Evolutionary conservation across 2,888 invertebrate genomes (phyloP).

Genomic region (Phortica magna): DNA sequence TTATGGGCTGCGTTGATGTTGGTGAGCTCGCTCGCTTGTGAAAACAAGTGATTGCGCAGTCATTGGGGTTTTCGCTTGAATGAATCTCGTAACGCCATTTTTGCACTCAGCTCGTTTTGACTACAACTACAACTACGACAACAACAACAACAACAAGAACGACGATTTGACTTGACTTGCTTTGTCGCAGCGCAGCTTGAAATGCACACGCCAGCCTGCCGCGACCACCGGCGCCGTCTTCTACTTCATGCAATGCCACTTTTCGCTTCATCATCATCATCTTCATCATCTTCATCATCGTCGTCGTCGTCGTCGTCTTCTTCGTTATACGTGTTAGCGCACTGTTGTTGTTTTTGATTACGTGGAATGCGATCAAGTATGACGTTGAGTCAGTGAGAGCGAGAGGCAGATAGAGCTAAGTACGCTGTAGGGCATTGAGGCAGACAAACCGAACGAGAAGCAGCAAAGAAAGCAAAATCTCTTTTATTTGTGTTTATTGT

Average conservation of each 20-base stretch:
- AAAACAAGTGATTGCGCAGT: conserved; percentile 24
- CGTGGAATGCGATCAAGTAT: too few species aligned
- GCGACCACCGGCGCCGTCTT: not conserved
- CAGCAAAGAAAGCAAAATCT: not conserved
- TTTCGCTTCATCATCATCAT: not conserved
- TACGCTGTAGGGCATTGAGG: not conserved
- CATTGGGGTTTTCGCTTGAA: conserved; percentile 29
- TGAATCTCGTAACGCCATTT: not conserved
- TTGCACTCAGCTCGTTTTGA: not conserved
- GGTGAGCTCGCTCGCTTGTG: not conserved
- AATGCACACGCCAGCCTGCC: not conserved
- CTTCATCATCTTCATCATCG: too few species aligned
- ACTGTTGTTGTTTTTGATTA: too few species aligned
- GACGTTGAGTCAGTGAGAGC: too few species aligned
- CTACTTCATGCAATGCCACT: too few species aligned
- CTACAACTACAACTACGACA: not conserved
- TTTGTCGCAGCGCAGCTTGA: not conserved
- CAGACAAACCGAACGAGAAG: not conserved
- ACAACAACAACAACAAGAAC: too few species aligned
- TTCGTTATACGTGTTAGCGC: too few species aligned
- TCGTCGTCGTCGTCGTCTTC: too few species aligned
- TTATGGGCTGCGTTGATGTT: not conserved
- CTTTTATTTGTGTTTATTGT: not conserved
- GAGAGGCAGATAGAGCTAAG: not conserved
- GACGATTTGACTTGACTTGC: too few species aligned